These are phyloP conservation scores for Drosophila repleta DNA, from an alignment of 1,140 invertebrate species.

Conservation along the genomic window DNA sequence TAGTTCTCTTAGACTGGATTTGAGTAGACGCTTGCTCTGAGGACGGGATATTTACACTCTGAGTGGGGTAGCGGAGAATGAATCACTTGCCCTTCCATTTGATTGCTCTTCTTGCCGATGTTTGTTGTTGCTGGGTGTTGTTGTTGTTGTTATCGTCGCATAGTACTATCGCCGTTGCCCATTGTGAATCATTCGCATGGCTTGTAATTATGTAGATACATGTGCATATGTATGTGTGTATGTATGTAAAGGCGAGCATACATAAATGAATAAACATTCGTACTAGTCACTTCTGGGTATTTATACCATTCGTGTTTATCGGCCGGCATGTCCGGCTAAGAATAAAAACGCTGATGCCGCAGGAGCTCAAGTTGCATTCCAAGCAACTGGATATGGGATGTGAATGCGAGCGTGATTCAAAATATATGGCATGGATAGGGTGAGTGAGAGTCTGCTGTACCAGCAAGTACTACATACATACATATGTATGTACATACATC, in stretches of 20 bases:
- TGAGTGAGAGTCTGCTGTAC: neutral
- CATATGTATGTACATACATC: neutral
- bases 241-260: conserved; percentile 30
- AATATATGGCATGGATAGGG: neutral
- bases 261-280: neutral
- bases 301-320: conserved; percentile 13
- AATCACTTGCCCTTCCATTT: conserved; percentile 41
- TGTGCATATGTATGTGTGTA: neutral
- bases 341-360: conserved; percentile 23
- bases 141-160: conserved; percentile 11
- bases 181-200: conserved; percentile 35
- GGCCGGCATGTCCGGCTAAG: neutral
- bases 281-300: neutral
- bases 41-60: conserved; percentile 3
- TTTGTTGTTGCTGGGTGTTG: conserved; percentile 32
- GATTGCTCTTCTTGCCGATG: conserved; percentile 14
- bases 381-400: conserved; percentile 17
- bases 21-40: neutral
- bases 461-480: too few species aligned
- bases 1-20: neutral
- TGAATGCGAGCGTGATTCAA: neutral
- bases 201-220: conserved; percentile 19
- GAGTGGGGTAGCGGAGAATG: conserved; percentile 21
- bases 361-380: conserved; percentile 22
- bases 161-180: conserved; percentile 7